phyloP scores from a whole-genome alignment of 2,113 vertebrate genomes.

The Periophthalmus modestus region DNA sequence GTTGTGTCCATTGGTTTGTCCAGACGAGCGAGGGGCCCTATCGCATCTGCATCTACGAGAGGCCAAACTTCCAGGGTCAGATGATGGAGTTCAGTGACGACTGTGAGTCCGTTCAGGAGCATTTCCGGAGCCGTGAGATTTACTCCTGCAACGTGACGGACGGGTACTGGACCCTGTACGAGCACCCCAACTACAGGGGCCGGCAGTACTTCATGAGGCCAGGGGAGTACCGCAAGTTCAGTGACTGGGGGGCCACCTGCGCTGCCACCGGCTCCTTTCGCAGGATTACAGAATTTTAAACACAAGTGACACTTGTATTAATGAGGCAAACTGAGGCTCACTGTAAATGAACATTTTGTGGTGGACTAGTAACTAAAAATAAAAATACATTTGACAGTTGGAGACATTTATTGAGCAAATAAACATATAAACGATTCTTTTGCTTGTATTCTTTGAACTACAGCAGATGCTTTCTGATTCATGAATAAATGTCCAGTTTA shows the following conservation, averaged over 20 bases:
- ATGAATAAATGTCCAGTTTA: not conserved
- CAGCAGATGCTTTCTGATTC: not conserved
- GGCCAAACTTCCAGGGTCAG: conserved; percentile 72
- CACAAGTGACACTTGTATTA: not conserved
- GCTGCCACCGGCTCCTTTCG: conserved; percentile 71
- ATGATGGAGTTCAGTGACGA: conserved; percentile 73
- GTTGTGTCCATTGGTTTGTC: not conserved
- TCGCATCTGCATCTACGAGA: conserved; percentile 67
- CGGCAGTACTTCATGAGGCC: conserved; percentile 74
- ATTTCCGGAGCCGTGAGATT: conserved; percentile 67
- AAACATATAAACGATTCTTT: conserved; percentile 35
- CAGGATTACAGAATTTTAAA: conserved; percentile 65
- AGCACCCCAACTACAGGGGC: conserved; percentile 66
- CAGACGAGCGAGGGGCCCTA: conserved; percentile 69
- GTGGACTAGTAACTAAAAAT: not conserved
- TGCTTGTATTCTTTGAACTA: conserved; percentile 29
- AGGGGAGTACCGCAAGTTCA: conserved; percentile 68
- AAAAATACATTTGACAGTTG: not conserved
- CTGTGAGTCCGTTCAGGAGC: conserved; percentile 70
- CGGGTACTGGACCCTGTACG: conserved; percentile 67
- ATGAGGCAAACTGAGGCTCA: not conserved
- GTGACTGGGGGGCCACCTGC: conserved; percentile 66
- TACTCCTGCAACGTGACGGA: conserved; percentile 71
- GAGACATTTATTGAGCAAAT: conserved; percentile 31
- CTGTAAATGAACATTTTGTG: conserved; percentile 19